These are phyloP conservation scores for Xestia c-nigrum DNA, from an alignment of 2,888 invertebrate genomes.

Conservation along the genomic window DNA sequence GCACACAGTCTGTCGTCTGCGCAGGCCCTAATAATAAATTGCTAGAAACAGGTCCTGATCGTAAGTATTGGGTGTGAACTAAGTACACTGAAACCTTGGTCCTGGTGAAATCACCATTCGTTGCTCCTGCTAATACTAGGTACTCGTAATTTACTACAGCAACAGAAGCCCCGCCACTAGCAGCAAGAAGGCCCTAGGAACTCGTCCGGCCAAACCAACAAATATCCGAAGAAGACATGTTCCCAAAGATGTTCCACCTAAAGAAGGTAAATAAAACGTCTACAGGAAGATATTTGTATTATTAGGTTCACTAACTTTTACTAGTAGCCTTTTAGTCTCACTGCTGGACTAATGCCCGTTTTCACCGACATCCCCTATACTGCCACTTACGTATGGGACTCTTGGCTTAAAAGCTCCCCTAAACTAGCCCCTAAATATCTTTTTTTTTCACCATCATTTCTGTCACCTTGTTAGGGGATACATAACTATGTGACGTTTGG, in stretches of 20 bases:
- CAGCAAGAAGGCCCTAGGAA: conserved; percentile 39
- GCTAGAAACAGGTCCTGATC: too few species aligned
- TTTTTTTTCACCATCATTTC: too few species aligned
- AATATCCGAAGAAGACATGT: conserved; percentile 64
- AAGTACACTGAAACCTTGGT: not conserved
- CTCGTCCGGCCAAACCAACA: conserved; percentile 40
- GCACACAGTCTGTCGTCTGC: too few species aligned
- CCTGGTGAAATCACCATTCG: not conserved
- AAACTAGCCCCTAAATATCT: too few species aligned
- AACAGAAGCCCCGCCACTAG: conserved; percentile 11
- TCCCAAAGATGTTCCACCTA: conserved; percentile 60
- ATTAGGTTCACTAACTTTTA: not conserved
- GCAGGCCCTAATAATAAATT: too few species aligned
- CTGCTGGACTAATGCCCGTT: not conserved
- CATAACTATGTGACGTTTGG: too few species aligned
- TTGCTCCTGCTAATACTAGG: not conserved
- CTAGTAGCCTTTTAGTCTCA: not conserved
- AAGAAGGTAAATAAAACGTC: conserved; percentile 60
- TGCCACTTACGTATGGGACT: too few species aligned
- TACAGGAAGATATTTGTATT: not conserved
- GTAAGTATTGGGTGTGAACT: too few species aligned
- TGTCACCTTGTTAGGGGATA: too few species aligned
- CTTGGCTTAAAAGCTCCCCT: too few species aligned
- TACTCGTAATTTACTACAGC: conserved; percentile 2
- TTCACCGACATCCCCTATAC: too few species aligned